Base-by-base conservation (phyloP, 2,888 invertebrate genomes). In the Temnothorax unifasciatus region DNA sequence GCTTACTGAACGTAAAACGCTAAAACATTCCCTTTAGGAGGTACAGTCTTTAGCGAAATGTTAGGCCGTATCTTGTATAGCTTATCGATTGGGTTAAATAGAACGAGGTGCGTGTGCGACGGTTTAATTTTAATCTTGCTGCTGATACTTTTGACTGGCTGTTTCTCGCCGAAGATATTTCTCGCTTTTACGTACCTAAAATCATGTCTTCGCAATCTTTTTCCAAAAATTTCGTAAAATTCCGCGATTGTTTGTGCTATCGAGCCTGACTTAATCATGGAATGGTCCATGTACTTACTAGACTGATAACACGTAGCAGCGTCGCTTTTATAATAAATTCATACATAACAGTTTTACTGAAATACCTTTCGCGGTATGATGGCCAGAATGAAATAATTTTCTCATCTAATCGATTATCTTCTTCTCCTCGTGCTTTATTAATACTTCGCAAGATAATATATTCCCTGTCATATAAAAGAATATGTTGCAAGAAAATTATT, bases 281-380 rank as follows among this genome's bases (percentile, higher is more conserved):
- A 4, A 21, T 82, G 86, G 88, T 84, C 82, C 82, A 59, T 85
- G 89, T 89, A 89, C 89, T 89, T 89, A 89, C 44, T 89, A 88
- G 83, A 88, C 82, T 79, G 83, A 85, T 81, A 64, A 63, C 52
- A 61, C 38, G n/a, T 84, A 50, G 29, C 44, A 34, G 38, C 38
- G 50, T 52, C 34, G 54, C 57, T 81, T 57, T 77, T 29, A 47
- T 61, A 54, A 64, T 59, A 41, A 66, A 57, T 82, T 76, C 54
- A 21, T 63, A 50, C 57, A 47, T 74, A 77, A 83, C 9, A 71
- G 77, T 73, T 71, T 79, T 61, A 66, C 63, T 59, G 29, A 84
- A 73, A 59, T 74, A 83, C 75, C 61, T 82, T 52, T 79, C 25
- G 63, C 54, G 84, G 85, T 86, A 88, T 79, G 86, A 88, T 61